phyloP scores from a whole-genome alignment of 2,888 invertebrate genomes.

The Phalera bucephala region DNA sequence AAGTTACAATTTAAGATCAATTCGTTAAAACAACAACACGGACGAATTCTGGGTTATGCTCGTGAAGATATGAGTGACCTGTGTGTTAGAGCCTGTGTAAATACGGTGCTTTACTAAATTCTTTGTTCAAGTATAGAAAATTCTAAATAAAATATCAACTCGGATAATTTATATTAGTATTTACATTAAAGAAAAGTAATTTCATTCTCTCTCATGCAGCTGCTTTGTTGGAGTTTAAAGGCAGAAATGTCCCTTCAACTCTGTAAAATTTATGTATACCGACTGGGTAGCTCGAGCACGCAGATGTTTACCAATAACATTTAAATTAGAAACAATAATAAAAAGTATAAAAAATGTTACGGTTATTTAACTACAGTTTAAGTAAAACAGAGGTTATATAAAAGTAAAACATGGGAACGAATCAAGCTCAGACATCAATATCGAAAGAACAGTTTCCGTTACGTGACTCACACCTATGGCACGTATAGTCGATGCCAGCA shows the following conservation, averaged over 20 bases:
- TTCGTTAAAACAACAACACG: too few relatives aligned
- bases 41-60: too few relatives aligned
- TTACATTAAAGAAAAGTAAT: constrained; percentile 36
- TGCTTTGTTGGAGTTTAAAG: constrained; percentile 51
- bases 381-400: constrained; percentile 27
- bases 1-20: too few relatives aligned
- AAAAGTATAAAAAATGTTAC: constrained; percentile 29
- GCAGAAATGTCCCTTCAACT: constrained; percentile 58
- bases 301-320: constrained; percentile 73
- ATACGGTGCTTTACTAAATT: too few relatives aligned
- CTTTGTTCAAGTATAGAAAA: too few relatives aligned
- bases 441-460: constrained; percentile 77
- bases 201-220: constrained; percentile 38
- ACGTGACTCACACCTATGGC: constrained; percentile 79
- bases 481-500: constrained; percentile 65
- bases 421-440: constrained; percentile 67
- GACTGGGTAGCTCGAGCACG: constrained; percentile 45
- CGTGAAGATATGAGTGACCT: too few relatives aligned
- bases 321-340: constrained; percentile 30
- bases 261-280: constrained; percentile 64
- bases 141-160: too few relatives aligned
- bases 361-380: constrained; percentile 20
- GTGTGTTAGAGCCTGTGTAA: too few relatives aligned
- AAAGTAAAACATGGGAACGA: constrained; percentile 61
- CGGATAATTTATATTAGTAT: too few relatives aligned